Percentiles rank a stretch among this genome's conserved stretches.
Conservation (phyloP, 2,797 vertebrate species). For the Monodelphis domestica region DNA sequence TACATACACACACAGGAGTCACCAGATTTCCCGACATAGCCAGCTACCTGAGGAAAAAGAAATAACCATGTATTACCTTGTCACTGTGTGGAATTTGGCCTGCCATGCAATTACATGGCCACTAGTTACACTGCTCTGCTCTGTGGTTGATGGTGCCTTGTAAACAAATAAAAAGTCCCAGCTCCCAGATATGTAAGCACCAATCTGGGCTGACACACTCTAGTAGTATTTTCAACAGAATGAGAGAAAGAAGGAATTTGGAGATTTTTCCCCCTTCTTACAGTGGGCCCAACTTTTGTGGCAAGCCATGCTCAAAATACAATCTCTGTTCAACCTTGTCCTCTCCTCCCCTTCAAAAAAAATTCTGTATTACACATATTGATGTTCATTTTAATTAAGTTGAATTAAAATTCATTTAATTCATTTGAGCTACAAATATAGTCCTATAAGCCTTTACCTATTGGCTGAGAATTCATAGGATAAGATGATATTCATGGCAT, state of each 20-base stretch:
- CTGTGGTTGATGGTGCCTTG: conserved; percentile 61
- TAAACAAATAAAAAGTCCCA: conserved; percentile 73
- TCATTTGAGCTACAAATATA: background rate
- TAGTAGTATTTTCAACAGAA: background rate
- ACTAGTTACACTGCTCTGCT: conserved; percentile 73
- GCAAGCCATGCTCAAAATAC: background rate
- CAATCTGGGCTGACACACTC: background rate
- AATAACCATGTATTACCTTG: conserved; percentile 75
- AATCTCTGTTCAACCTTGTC: background rate
- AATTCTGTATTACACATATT: background rate
- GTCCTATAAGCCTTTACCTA: background rate
- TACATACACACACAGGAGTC: conserved; percentile 42
- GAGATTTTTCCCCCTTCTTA: background rate
- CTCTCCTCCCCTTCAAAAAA: background rate
- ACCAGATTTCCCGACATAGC: conserved; percentile 64
- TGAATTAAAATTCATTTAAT: background rate
- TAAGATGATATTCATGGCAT: background rate
- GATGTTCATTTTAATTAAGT: background rate
- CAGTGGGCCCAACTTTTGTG: background rate
- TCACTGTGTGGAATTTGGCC: conserved; percentile 75
- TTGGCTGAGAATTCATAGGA: background rate
- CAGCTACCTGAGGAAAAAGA: conserved; percentile 63
- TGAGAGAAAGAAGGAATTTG: background rate
- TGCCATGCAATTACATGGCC: conserved; percentile 81
- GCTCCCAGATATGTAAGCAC: background rate